Base-by-base conservation (phyloP, 2,888 invertebrate species). In the Apamea sordens region DNA sequence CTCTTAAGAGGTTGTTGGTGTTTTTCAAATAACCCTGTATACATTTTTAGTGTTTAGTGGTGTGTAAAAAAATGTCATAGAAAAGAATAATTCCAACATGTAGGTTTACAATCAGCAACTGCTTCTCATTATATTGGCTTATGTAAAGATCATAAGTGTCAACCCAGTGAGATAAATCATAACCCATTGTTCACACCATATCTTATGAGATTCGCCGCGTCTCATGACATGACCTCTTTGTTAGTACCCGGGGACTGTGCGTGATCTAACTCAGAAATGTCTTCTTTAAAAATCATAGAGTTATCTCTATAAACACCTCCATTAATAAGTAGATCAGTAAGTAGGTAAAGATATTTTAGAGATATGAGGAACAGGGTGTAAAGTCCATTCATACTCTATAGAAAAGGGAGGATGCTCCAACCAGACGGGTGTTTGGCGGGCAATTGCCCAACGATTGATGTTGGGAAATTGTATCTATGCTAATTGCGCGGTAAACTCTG, bases 161-260 rank as follows among this genome's bases (percentile, higher is more conserved):
- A 73, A 24, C n/a, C 4, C 15, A 69, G 61, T 64, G 50, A 85
- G 50, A 75, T 74, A 74, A 63, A 80, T 74, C 69, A 73, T 63
- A 28, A 15, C 13, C 32, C 61, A 86, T 85, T 83, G 86, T 82
- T 86, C n/a, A n/a, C 41, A 65, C 65, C 69, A 32, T 71, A 83
- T 74, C 73, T 59, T 63, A 82, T 56, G 84, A 36, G 50, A 75
- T 61, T 77, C 24, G 15, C 13, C 28, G 32, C 63, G 21, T 83
- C 86, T 76, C 65, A 69, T 77, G 73, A 68, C 77, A 53, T 77
- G 24, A 82, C 77, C 86, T 74, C 47, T 65, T 65, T 24, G 53
- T 7, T n/a, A 59, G 36, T 61, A 68, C 56, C 56, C 64, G n/a
- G 76, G n/a, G 11, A 56, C 7, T 18, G 44, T 36, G 50, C 24